Evolutionary conservation across 2,888 invertebrate species (phyloP).

Genomic region (Drymonia ruficornis): DNA sequence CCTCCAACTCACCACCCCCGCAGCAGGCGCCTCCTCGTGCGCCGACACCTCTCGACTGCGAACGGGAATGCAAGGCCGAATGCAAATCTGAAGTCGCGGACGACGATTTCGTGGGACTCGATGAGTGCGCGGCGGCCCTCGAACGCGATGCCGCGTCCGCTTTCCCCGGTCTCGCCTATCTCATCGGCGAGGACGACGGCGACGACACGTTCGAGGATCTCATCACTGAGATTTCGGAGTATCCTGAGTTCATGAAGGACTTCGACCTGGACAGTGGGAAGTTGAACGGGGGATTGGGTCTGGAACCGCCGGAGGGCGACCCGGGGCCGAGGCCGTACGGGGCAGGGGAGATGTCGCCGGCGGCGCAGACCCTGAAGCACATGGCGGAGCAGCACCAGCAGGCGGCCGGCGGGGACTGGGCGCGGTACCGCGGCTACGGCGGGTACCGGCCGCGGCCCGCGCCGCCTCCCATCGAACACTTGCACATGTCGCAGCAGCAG

Average conservation of each 20-base stretch:
- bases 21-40: constrained; percentile 84
- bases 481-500: constrained; percentile 95
- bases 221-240: constrained; percentile 94
- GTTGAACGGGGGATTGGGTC: constrained; percentile 57
- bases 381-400: constrained; percentile 99
- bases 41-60: constrained; percentile 92
- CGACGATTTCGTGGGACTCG: constrained; percentile 94
- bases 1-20: constrained; percentile 73
- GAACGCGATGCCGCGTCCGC: constrained; percentile 92
- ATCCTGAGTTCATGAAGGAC: constrained; percentile 93
- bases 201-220: constrained; percentile 94
- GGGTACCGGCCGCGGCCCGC: constrained; percentile 72
- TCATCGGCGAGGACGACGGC: constrained; percentile 93
- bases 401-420: constrained; percentile 84
- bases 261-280: constrained; percentile 87
- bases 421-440: constrained; percentile 83
- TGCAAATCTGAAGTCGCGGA: constrained; percentile 92
- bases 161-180: constrained; percentile 91
- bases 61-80: constrained; percentile 91
- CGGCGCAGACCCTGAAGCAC: constrained; percentile 97
- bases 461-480: constrained; percentile 74
- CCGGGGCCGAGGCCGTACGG: constrained; percentile 77
- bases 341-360: constrained; percentile 91
- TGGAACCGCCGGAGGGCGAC: constrained; percentile 80
- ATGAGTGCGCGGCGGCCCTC: constrained; percentile 92